These are phyloP conservation scores for Chloebia gouldiae DNA, from an alignment of 2,113 vertebrate species.

Conservation along the genomic window DNA sequence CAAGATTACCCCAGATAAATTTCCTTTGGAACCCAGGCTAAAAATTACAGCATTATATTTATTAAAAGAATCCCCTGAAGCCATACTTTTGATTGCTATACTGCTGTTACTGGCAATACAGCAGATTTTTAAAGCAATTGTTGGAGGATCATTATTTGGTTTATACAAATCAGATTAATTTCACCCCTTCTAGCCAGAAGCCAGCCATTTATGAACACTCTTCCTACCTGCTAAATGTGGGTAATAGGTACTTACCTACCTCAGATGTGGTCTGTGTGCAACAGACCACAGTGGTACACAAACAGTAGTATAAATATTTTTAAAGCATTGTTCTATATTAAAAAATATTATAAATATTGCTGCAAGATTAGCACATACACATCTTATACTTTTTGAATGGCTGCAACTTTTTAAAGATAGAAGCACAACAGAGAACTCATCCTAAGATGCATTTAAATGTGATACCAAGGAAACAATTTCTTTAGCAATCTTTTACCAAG, in stretches of 20 bases:
- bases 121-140: neutral
- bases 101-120: neutral
- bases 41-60: neutral
- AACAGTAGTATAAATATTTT: neutral
- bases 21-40: neutral
- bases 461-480: neutral
- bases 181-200: neutral
- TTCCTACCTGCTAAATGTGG: neutral
- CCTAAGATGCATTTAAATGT: neutral
- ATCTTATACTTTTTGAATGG: neutral
- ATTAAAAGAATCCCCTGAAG: slow-evolving; percentile 7
- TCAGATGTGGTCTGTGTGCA: neutral
- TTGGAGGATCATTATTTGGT: neutral
- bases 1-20: neutral
- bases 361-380: neutral
- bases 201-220: neutral
- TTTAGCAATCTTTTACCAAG: neutral
- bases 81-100: neutral
- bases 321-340: neutral
- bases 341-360: neutral
- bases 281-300: neutral
- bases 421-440: neutral
- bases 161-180: neutral
- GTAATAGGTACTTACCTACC: neutral
- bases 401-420: neutral